These are phyloP conservation scores for Megaleporinus macrocephalus DNA, from an alignment of 2,113 vertebrate genomes.

Conservation along the genomic window DNA sequence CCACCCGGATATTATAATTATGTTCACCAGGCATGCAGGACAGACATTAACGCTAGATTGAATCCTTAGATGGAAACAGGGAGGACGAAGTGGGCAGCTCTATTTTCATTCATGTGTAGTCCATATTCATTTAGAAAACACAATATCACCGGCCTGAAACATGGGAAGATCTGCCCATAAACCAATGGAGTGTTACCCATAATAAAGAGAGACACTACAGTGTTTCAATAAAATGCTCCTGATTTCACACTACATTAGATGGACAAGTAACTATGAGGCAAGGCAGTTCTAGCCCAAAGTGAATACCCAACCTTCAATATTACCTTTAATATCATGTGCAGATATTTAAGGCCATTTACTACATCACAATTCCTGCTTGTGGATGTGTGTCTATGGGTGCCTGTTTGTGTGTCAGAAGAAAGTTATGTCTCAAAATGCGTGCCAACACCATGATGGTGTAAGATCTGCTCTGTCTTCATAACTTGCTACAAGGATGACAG, in stretches of 20 bases:
- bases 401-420: not conserved
- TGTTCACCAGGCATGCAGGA: not conserved
- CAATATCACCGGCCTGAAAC: not conserved
- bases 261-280: not conserved
- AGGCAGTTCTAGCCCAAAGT: not conserved
- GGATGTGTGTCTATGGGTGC: not conserved
- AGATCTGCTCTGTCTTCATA: constrained; percentile 60
- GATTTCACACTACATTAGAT: not conserved
- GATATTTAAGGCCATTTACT: constrained; percentile 4
- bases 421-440: constrained; percentile 24
- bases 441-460: constrained; percentile 41
- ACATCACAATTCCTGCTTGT: not conserved
- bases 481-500: constrained; percentile 63
- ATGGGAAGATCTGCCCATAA: not conserved
- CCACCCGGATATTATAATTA: not conserved
- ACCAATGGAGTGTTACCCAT: not conserved
- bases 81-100: not conserved
- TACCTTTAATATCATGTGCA: not conserved
- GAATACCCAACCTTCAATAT: not conserved
- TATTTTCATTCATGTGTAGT: not conserved
- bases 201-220: not conserved
- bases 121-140: not conserved
- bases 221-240: not conserved
- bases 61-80: not conserved
- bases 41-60: not conserved